Evolutionary conservation across 53 echinoderm and acorn worm genomes (phyloP).

Genomic region (Echinarachnius parma): DNA sequence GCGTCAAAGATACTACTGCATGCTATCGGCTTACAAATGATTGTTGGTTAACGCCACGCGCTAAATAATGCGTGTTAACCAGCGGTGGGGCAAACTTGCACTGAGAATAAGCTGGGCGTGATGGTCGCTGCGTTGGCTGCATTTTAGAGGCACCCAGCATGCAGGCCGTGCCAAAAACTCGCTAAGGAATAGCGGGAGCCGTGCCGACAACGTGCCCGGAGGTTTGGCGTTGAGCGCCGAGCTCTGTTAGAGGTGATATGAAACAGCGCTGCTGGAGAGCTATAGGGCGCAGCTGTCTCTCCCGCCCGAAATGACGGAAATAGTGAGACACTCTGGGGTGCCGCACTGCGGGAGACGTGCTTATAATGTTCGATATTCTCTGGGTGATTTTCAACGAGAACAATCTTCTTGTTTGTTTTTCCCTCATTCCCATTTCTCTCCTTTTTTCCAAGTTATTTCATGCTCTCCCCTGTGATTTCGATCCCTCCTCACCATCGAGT

Average conservation of each 20-base stretch:
- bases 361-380: slow-evolving; percentile 41
- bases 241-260: slow-evolving; percentile 39
- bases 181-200: slow-evolving; percentile 25
- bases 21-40: too few species aligned
- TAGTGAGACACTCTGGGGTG: slow-evolving; percentile 46
- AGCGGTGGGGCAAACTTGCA: slow-evolving; percentile 15
- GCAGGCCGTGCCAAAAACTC: slow-evolving; percentile 14
- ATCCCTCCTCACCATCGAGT: not conserved
- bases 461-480: not conserved
- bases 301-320: slow-evolving; percentile 44
- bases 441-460: slow-evolving; percentile 39
- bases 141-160: slow-evolving; percentile 16
- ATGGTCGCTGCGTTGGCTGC: slow-evolving; percentile 23
- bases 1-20: too few species aligned
- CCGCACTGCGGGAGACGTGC: slow-evolving; percentile 48
- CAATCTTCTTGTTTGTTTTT: slow-evolving; percentile 37
- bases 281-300: slow-evolving; percentile 36
- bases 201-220: slow-evolving; percentile 24
- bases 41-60: too few species aligned
- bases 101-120: slow-evolving; percentile 40
- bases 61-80: too few species aligned
- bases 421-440: slow-evolving; percentile 6
- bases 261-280: slow-evolving; percentile 41
- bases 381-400: slow-evolving; percentile 38
- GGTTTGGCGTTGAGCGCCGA: slow-evolving; percentile 40